These are phyloP conservation scores for Matsumyia berberina DNA, from an alignment of 2,888 invertebrate genomes.

Conservation along the genomic window DNA sequence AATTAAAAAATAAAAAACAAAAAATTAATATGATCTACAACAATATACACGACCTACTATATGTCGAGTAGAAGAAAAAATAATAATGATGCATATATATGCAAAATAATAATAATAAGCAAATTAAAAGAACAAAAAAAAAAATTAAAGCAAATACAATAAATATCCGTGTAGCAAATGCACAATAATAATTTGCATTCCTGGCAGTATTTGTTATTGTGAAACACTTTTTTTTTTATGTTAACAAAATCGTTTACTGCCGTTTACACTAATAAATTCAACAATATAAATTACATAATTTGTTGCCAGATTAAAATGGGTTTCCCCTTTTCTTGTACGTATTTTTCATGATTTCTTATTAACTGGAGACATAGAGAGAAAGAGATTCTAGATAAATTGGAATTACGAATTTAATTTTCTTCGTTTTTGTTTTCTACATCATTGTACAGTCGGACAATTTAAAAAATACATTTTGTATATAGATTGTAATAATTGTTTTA, in stretches of 20 bases:
- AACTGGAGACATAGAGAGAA: slow-evolving; percentile 8
- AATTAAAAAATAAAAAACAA: slow-evolving; percentile 18
- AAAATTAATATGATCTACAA: slow-evolving; percentile 2
- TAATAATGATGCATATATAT: slow-evolving; percentile 8
- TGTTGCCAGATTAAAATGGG: slow-evolving; percentile 1
- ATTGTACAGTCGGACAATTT: slow-evolving; percentile 38
- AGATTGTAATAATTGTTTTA: slow-evolving; percentile 48
- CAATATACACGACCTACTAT: slow-evolving; percentile 7
- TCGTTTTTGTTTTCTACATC: slow-evolving; percentile 34
- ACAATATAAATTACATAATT: slow-evolving; percentile 20
- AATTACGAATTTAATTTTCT: slow-evolving; percentile 3
- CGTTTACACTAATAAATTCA: slow-evolving; percentile 36
- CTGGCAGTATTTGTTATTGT: slow-evolving; percentile 65
- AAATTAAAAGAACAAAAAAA: slow-evolving; percentile 14
- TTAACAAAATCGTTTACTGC: slow-evolving; percentile 15
- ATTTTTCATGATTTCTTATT: slow-evolving; percentile 6
- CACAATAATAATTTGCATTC: slow-evolving; percentile 47
- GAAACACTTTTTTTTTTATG: not conserved
- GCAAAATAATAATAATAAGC: slow-evolving; percentile 2
- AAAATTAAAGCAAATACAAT: slow-evolving; percentile 18
- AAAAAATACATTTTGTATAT: slow-evolving; percentile 50
- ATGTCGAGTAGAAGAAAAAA: slow-evolving; percentile 12
- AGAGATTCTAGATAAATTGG: slow-evolving; percentile 35
- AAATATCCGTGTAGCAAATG: slow-evolving; percentile 44
- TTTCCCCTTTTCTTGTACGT: slow-evolving; percentile 38